Percentiles rank a stretch among this genome's conserved stretches.
phyloP scores from a whole-genome alignment of 2,888 invertebrate species.

The Tenthredo distinguenda region DNA sequence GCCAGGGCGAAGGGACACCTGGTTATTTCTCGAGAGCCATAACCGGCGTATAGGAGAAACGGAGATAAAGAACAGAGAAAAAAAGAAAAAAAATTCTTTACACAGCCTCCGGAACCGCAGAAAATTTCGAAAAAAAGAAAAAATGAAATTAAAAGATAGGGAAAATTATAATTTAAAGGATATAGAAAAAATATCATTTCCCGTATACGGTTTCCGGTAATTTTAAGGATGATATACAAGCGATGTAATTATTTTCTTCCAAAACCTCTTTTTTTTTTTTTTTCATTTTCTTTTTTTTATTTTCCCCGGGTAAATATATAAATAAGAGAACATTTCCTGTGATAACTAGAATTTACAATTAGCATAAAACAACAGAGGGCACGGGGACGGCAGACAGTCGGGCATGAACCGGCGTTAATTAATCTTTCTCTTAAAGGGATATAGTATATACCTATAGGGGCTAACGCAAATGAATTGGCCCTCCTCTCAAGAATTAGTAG shows the following conservation, averaged over 20 bases:
- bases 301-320: neutral
- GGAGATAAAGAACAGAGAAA: neutral
- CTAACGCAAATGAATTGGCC: conserved; percentile 6
- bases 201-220: neutral
- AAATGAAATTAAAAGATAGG: neutral
- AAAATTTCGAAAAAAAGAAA: neutral
- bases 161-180: neutral
- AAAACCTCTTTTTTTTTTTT: too few relatives aligned
- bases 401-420: conserved; percentile 3
- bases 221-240: neutral
- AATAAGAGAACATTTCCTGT: neutral
- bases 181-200: neutral
- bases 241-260: neutral
- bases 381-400: neutral
- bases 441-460: too few relatives aligned
- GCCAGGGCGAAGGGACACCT: conserved; percentile 25
- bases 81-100: neutral
- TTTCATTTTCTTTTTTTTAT: too few relatives aligned
- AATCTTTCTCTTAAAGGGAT: conserved; percentile 17
- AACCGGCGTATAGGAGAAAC: neutral
- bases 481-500: conserved; percentile 1
- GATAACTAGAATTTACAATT: neutral
- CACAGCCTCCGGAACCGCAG: neutral
- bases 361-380: neutral
- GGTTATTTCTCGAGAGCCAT: conserved; percentile 4